phyloP scores from a whole-genome alignment of 2,113 vertebrate genomes.

The Vulpes ferrilata region DNA sequence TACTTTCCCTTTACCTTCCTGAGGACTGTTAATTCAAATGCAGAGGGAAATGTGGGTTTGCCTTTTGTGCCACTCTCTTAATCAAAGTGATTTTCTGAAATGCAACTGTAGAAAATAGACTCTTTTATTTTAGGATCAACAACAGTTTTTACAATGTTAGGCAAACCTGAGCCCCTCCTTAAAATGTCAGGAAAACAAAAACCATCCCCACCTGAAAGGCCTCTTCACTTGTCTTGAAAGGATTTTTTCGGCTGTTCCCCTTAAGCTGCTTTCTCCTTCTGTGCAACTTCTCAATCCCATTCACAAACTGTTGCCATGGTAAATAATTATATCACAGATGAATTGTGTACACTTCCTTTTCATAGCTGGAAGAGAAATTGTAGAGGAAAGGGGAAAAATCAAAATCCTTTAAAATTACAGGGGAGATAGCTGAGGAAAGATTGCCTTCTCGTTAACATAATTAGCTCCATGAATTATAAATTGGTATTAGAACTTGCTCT shows the following conservation, averaged over 20 bases:
- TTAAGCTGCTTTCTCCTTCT: constrained; percentile 89
- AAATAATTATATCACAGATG: constrained; percentile 92
- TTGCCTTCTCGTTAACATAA: constrained; percentile 90
- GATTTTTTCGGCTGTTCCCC: constrained; percentile 84
- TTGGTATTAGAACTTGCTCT: constrained; percentile 90
- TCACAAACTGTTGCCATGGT: constrained; percentile 91
- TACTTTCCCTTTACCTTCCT: constrained; percentile 47
- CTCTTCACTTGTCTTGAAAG: constrained; percentile 84
- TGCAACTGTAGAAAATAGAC: constrained; percentile 48
- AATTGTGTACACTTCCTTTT: constrained; percentile 88
- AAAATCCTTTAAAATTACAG: constrained; percentile 90
- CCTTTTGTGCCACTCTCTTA: constrained; percentile 71
- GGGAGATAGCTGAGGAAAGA: constrained; percentile 86
- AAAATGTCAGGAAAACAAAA: constrained; percentile 82
- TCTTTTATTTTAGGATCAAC: constrained; percentile 73
- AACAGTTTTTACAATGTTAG: constrained; percentile 71
- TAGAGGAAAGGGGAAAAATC: constrained; percentile 80
- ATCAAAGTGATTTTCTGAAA: constrained; percentile 78
- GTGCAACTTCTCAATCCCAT: constrained; percentile 88
- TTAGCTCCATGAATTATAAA: constrained; percentile 92
- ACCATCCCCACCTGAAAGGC: constrained; percentile 77
- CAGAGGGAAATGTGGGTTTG: constrained; percentile 49
- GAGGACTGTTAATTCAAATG: constrained; percentile 50
- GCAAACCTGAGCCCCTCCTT: constrained; percentile 73
- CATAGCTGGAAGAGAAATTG: constrained; percentile 89